Percentiles rank a stretch among this genome's conserved stretches.
These are phyloP conservation scores for Dorcus parallelipipedus DNA, from an alignment of 2,888 invertebrate species.

Conservation along the genomic window DNA sequence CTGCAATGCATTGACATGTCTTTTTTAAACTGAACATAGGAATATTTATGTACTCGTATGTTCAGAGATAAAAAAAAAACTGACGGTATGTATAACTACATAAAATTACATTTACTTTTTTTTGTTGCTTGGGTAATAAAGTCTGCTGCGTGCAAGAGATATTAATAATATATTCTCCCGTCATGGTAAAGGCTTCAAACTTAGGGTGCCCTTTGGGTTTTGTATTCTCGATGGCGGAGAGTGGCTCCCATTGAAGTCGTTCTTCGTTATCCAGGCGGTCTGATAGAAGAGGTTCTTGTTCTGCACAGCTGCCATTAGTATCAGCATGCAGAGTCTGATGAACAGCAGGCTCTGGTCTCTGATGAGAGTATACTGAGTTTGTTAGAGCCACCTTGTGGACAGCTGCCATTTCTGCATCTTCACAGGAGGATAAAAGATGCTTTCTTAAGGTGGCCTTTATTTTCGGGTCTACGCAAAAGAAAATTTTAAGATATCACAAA, in stretches of 20 bases:
- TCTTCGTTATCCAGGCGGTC: constrained; percentile 52
- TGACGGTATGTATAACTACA: no score
- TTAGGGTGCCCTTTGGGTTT: constrained; percentile 50
- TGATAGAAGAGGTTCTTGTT: constrained; percentile 48
- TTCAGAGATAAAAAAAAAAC: no score
- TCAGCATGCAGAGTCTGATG: constrained; percentile 41
- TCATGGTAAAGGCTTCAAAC: constrained; percentile 97
- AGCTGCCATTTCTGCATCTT: constrained; percentile 52
- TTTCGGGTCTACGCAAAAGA: constrained; percentile 70
- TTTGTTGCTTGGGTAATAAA: constrained; percentile 59
- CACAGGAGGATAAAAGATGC: constrained; percentile 58
- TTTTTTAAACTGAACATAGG: no score
- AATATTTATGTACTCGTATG: no score
- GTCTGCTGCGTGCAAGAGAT: constrained; percentile 78
- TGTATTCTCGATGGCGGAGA: constrained; percentile 45
- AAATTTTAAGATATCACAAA: not conserved
- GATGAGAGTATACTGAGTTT: constrained; percentile 38
- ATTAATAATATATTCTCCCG: constrained; percentile 92
- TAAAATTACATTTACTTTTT: constrained; percentile 47
- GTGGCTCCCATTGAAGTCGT: constrained; percentile 55
- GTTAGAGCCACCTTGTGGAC: constrained; percentile 50
- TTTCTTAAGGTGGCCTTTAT: constrained; percentile 78
- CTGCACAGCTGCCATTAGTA: constrained; percentile 58
- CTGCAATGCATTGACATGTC: no score
- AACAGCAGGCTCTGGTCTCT: constrained; percentile 51